Percentiles rank a stretch among this genome's conserved stretches.
phyloP scores from a whole-genome alignment of 2,113 vertebrate genomes.

The Larimichthys polyactis region DNA sequence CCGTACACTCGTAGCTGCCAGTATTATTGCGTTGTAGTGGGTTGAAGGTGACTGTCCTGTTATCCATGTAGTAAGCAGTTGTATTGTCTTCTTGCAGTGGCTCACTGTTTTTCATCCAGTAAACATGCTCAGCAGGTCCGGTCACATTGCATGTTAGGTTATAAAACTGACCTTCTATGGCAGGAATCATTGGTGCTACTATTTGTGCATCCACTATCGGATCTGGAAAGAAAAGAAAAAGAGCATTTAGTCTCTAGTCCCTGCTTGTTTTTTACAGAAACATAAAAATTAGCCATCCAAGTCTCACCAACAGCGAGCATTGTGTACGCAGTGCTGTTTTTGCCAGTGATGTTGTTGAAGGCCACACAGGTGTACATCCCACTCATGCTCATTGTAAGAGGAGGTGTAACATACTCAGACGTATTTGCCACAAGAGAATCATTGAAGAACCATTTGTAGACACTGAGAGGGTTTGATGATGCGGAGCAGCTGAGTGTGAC shows the following conservation, averaged over 20 bases:
- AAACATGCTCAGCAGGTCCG: slow-evolving; percentile 45
- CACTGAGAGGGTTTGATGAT: slow-evolving; percentile 60
- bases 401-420: slow-evolving; percentile 40
- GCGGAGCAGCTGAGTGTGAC: slow-evolving; percentile 62
- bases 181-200: neutral
- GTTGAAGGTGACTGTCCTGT: slow-evolving; percentile 61
- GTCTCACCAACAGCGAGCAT: slow-evolving; percentile 64
- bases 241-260: too few relatives aligned
- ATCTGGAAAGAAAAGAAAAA: slow-evolving; percentile 54
- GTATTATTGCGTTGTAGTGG: slow-evolving; percentile 40
- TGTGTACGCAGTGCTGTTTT: slow-evolving; percentile 5
- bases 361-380: slow-evolving; percentile 22
- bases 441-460: slow-evolving; percentile 66
- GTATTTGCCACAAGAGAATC: slow-evolving; percentile 25
- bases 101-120: slow-evolving; percentile 62
- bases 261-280: neutral
- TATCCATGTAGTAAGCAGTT: slow-evolving; percentile 17
- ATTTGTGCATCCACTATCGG: slow-evolving; percentile 34
- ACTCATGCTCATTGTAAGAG: slow-evolving; percentile 8
- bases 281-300: neutral
- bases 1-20: slow-evolving; percentile 66
- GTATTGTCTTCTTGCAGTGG: slow-evolving; percentile 37
- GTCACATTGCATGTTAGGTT: slow-evolving; percentile 59
- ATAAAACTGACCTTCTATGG: slow-evolving; percentile 39
- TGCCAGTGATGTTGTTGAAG: slow-evolving; percentile 13